phyloP scores from a whole-genome alignment of 2,113 vertebrate species.

The Proterorhinus semilunaris region DNA sequence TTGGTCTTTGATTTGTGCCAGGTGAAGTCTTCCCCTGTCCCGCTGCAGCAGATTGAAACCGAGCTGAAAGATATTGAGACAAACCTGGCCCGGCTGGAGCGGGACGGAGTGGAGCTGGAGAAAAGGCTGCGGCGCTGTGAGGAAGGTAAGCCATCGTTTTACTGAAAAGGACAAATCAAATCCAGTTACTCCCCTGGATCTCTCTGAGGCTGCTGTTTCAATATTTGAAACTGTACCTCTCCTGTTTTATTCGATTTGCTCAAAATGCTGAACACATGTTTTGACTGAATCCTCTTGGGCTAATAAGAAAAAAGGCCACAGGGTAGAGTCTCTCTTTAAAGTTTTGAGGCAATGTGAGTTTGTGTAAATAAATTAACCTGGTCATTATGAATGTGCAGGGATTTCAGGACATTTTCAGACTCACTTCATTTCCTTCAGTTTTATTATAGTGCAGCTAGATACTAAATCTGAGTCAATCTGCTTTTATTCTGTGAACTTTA shows the following conservation, averaged over 20 bases:
- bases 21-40: slow-evolving; percentile 75
- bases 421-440: too few relatives aligned
- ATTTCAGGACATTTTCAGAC: too few relatives aligned
- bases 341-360: slow-evolving; percentile 45
- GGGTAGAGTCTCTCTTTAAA: slow-evolving; percentile 45
- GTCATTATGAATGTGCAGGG: too few relatives aligned
- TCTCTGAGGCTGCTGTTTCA: background rate
- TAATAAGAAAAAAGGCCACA: slow-evolving; percentile 71
- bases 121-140: slow-evolving; percentile 84
- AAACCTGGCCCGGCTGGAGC: slow-evolving; percentile 84
- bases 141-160: slow-evolving; percentile 76
- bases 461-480: too few relatives aligned
- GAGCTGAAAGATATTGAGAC: slow-evolving; percentile 82
- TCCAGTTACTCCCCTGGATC: background rate
- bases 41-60: slow-evolving; percentile 80
- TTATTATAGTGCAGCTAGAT: too few relatives aligned
- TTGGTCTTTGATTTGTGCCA: slow-evolving; percentile 46
- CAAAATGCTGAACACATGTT: slow-evolving; percentile 11
- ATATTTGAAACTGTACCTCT: slow-evolving; percentile 17
- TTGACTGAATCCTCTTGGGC: slow-evolving; percentile 49
- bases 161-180: background rate
- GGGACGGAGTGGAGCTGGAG: slow-evolving; percentile 87
- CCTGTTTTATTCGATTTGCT: slow-evolving; percentile 42
- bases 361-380: background rate
- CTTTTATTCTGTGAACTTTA: too few relatives aligned